Base-by-base conservation (phyloP, 2,113 vertebrate genomes). In the Fregata magnificens region DNA sequence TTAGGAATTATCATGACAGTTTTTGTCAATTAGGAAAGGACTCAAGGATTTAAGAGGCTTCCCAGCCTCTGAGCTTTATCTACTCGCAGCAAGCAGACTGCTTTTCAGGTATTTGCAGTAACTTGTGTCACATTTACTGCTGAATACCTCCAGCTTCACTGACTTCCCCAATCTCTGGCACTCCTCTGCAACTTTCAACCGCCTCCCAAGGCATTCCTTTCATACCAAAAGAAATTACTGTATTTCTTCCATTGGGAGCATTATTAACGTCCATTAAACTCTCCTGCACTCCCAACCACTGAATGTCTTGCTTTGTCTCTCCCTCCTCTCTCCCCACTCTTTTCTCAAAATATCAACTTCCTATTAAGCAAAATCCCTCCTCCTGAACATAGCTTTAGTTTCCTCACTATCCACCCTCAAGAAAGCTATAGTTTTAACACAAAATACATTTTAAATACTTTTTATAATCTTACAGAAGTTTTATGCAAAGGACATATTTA, bases 121-220 rank as follows among this genome's bases (percentile, higher is more conserved):
- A 79, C 56, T 28, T 65, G 28, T 50, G 61, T 69, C 91, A 85
- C 40, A 56, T 88, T 79, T 69, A 61, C 61, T 44, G 50, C 29
- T 71, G 44, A 92, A 83, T 72, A 88, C 66, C 76, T 79, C 52
- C 83, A 91, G 62, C 28, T 93, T 91, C 81, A 82, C 77, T 31
- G 40, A 59, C 32, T 44, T 92, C 45, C 58, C 53, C 34, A 40
- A 14, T 47, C 72, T 67, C 59, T 70, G 55, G 76, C 79, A 93
- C 90, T 88, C 72, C 71, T 76, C 71, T 78, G 88, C 80, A 95
- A 91, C 69, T 89, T 93, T 78, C 82, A 96, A 89, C 66, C 58
- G 76, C 89, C 81, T 95, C 94, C 95, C 93, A 95, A 95, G 53
- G 79, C 95, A 95, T 97, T 97, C 95, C 84, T 96, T 91, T 95